Evolutionary conservation across 2,797 vertebrate species (phyloP).

Genomic region (Microcaecilia unicolor): DNA sequence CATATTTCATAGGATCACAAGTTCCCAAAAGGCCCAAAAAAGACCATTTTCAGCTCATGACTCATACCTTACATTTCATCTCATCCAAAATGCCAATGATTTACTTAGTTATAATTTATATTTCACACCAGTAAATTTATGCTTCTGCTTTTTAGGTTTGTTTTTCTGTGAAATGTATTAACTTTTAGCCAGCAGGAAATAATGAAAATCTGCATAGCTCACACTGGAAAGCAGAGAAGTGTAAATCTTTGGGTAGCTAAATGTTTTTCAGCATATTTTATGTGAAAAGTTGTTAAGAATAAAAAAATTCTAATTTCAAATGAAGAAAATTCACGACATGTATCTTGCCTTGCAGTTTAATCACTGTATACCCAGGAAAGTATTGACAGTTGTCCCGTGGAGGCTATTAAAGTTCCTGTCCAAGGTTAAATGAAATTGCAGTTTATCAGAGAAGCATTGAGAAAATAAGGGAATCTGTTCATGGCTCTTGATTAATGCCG

Average conservation of each 20-base stretch:
- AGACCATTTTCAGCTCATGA: too few species aligned
- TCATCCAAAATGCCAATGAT: too few species aligned
- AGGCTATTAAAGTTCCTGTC: constrained; percentile 99
- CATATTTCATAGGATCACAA: too few species aligned
- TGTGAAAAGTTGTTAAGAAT: constrained; percentile 65
- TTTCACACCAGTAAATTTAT: too few species aligned
- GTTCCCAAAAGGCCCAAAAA: too few species aligned
- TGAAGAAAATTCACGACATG: constrained; percentile 76
- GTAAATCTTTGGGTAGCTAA: constrained; percentile 36
- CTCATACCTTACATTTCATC: too few species aligned
- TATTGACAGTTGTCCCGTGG: constrained; percentile 99
- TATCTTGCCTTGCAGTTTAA: constrained; percentile 93
- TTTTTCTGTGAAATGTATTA: too few species aligned
- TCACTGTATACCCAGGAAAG: constrained; percentile 90
- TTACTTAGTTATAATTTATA: too few species aligned
- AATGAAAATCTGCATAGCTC: too few species aligned
- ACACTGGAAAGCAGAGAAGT: too few species aligned
- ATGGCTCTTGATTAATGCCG: constrained; percentile 98
- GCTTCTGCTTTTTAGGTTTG: too few species aligned
- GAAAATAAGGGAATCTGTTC: constrained; percentile 99
- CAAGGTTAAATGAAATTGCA: constrained; percentile 99
- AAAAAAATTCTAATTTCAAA: constrained; percentile 84
- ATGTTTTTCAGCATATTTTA: constrained; percentile 59
- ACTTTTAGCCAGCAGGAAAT: too few species aligned
- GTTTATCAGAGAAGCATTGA: constrained; percentile 99